Conservation (phyloP, 2,797 vertebrate genomes). For the Bradypus variegatus region DNA sequence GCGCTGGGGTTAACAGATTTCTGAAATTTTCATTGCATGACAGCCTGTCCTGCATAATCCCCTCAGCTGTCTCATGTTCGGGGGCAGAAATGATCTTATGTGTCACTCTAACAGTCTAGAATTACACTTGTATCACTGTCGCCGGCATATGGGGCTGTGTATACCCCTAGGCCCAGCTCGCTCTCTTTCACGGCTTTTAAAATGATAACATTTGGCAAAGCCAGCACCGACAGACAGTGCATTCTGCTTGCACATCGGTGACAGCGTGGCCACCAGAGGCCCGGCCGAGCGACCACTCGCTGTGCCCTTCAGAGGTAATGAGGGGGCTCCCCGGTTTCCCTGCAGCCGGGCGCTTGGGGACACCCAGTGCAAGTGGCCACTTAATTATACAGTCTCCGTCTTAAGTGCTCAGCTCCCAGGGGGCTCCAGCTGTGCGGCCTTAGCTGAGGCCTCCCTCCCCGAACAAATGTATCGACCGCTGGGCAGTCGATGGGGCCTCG, state of each 20-base stretch:
- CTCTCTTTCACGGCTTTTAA: slow-evolving; percentile 93
- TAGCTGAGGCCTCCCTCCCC: not conserved
- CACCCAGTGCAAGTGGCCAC: slow-evolving; percentile 65
- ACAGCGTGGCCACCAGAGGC: slow-evolving; percentile 87
- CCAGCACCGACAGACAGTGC: slow-evolving; percentile 87
- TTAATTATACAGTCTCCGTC: slow-evolving; percentile 77
- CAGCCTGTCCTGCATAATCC: slow-evolving; percentile 88
- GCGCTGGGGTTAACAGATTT: slow-evolving; percentile 93
- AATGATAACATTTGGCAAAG: slow-evolving; percentile 93
- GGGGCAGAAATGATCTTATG: slow-evolving; percentile 84
- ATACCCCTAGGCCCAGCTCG: slow-evolving; percentile 93
- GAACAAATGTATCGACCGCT: slow-evolving; percentile 41
- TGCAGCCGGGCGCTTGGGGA: slow-evolving; percentile 70
- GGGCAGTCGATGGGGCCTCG: not conserved
- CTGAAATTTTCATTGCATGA: slow-evolving; percentile 92
- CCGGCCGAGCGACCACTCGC: slow-evolving; percentile 83
- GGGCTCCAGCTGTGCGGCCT: slow-evolving; percentile 54
- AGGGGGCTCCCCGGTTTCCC: slow-evolving; percentile 80
- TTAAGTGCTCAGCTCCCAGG: slow-evolving; percentile 72
- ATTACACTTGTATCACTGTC: slow-evolving; percentile 98
- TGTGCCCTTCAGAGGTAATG: slow-evolving; percentile 84
- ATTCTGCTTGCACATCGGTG: slow-evolving; percentile 77
- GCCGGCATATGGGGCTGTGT: slow-evolving; percentile 94
- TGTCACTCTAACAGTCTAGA: slow-evolving; percentile 96
- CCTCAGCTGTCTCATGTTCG: slow-evolving; percentile 85